Base-by-base conservation (phyloP, 1,140 invertebrate genomes). In the Halotydeus destructor region DNA sequence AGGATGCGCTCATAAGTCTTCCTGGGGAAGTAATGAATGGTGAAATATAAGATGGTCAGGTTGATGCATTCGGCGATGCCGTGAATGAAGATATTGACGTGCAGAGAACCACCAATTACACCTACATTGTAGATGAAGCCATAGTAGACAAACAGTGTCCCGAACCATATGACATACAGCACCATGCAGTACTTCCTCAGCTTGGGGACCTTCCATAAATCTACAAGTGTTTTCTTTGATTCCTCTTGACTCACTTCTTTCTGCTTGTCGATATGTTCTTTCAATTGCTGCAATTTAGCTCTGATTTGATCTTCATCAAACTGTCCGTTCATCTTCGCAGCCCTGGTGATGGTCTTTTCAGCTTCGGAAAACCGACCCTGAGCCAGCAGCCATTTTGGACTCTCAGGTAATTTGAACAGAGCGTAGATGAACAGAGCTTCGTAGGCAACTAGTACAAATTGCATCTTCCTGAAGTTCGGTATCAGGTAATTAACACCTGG, bases 91-190 rank as follows among this genome's bases (percentile, higher is more conserved):
- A 80, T 81, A 55, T 78, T 82, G 4, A 80, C 45, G 44, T 75
- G 75, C 25, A 69, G 67, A 53, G 78, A 74, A 4, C 76, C 76
- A 18, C 70, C 75, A 30, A 84, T 64, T n/a, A n/a, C n/a, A 22
- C 69, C 72, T 2, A 75, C 73, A 51, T 77, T 78, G 67, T 79
- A 75, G 0, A 78, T 78, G 4, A 84, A 56, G 1, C 77, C 80
- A 50, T 82, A 83, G 56, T 83, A 84, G 5, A 78, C 72, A 31
- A 74, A 70, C 38, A 74, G 75, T 53, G 75, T 77, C 11, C 76
- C 75, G 53, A 80, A 81, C 49, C 49, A 52, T 3, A 44, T 21
- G 18, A 52, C 47, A 39, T 45, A 46, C 6, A 52, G 28, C 21
- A 47, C 42, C 2, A 52, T 32, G 1, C 44, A 49, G 27, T 38